Evolutionary conservation across 1,140 invertebrate genomes (phyloP).

Genomic region (Cydia strobilella): DNA sequence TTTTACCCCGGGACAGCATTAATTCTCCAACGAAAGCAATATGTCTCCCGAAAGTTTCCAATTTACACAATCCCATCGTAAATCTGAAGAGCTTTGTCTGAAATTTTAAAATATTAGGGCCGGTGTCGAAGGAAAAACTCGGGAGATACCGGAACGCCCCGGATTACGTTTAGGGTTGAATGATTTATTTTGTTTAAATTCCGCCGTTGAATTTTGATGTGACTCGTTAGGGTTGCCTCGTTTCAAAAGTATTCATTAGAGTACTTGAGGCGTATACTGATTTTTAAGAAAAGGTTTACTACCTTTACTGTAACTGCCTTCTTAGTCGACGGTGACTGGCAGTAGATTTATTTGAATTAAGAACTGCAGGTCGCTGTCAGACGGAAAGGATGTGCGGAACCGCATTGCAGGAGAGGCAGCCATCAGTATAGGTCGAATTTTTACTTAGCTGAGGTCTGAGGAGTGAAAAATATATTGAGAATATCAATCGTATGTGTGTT

Average conservation of each 20-base stretch:
- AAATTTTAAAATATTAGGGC: slow-evolving; percentile 71
- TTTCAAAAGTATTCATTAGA: not conserved
- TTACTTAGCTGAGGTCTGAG: too few relatives aligned
- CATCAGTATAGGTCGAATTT: too few relatives aligned
- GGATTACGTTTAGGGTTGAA: slow-evolving; percentile 63
- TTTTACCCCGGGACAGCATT: slow-evolving; percentile 42
- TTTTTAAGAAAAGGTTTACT: too few relatives aligned
- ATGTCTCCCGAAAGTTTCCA: slow-evolving; percentile 68
- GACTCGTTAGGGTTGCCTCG: not conserved
- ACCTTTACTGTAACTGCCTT: too few relatives aligned
- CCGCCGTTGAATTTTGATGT: slow-evolving; percentile 4
- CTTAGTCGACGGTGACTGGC: too few relatives aligned
- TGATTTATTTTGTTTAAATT: slow-evolving; percentile 52
- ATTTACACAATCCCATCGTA: slow-evolving; percentile 72
- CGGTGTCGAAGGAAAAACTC: slow-evolving; percentile 41
- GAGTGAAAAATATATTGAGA: too few relatives aligned
- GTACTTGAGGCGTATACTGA: not conserved
- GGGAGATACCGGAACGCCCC: slow-evolving; percentile 31
- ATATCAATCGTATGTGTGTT: too few relatives aligned
- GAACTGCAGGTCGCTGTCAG: too few relatives aligned
- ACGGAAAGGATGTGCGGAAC: too few relatives aligned
- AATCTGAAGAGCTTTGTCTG: slow-evolving; percentile 64
- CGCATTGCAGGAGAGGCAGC: too few relatives aligned
- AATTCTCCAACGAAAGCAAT: slow-evolving; percentile 54
- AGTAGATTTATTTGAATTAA: too few relatives aligned